Evolutionary conservation across 2,113 vertebrate species (phyloP), one percentile per base, ranked within the genome.

Genomic region (Corapipo altera): DNA sequence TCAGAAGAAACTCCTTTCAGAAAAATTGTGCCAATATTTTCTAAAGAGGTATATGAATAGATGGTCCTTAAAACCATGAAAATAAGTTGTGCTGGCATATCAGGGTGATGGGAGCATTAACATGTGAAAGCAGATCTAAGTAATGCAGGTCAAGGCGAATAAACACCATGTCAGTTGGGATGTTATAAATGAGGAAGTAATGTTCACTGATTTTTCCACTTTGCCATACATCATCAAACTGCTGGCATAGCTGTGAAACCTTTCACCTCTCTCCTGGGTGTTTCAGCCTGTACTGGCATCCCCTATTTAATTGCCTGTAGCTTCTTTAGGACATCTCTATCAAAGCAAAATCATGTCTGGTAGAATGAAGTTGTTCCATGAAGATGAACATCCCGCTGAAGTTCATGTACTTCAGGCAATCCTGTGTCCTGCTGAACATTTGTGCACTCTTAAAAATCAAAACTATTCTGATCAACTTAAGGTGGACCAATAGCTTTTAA

Each of bases 111-210:
- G 32, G 30, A 88, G 30, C 67, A 57, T 90, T 86, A 81, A 65
- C 84, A 71, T 67, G 78, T 24, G 16, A 64, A 71, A 58, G 30
- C 55, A 86, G 55, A 72, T 71, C 48, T 69, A 75, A 88, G 67
- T 88, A 93, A 93, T 69, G 32, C 57, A 88, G 55, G 57, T 83
- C 79, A 95, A 67, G 35, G 59, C 81, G 59, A 91, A 80, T 64
- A 91, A 91, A 73, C 22, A 30, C 35, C 3, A 3, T 62, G 73
- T 59, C 48, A 52, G 24, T 74, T 52, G 52, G 83, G 83, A 71
- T 2, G 0, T 52, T 75, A 37, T 3, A 67, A 62, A 93, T 17
- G 49, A 90, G 79, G 65, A 66, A 77, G 14, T 55, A 55, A 62
- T 3, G 49, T 85, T 88, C 55, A 43, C n/a, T 4, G 32, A 19